Conservation (phyloP, 2,797 vertebrate species). For the Australoheros facetus region DNA sequence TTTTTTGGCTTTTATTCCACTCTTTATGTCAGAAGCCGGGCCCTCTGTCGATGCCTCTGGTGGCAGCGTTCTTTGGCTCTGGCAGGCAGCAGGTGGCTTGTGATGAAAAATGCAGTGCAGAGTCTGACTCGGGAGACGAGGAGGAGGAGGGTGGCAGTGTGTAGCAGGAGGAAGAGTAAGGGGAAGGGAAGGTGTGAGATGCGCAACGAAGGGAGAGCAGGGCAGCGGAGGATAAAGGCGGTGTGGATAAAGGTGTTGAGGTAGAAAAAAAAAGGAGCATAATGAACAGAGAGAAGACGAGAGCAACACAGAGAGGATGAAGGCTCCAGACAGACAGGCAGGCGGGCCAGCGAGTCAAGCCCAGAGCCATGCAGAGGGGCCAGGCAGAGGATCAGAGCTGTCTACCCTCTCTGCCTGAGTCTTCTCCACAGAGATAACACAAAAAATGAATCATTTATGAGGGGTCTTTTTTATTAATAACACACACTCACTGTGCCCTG, state of each 20-base stretch:
- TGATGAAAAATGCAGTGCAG: conserved; percentile 78
- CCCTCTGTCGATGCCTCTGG: conserved; percentile 85
- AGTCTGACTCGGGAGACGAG: conserved; percentile 55
- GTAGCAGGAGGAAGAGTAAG: conserved; percentile 34
- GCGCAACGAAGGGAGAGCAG: conserved; percentile 4
- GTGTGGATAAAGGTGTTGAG: conserved; percentile 5
- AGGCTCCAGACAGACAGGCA: conserved; percentile 51
- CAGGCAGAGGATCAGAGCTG: conserved; percentile 69
- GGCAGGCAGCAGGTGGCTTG: conserved; percentile 77
- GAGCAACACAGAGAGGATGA: conserved; percentile 24
- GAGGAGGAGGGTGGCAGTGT: conserved; percentile 47
- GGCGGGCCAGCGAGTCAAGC: conserved; percentile 46
- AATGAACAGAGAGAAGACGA: conserved; percentile 30
- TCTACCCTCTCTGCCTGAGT: conserved; percentile 56
- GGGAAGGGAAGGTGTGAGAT: conserved; percentile 72
- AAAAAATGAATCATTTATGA: conserved; percentile 73
- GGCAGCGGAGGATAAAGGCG: conserved; percentile 26
- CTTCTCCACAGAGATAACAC: conserved; percentile 63
- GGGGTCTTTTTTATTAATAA: conserved; percentile 66
- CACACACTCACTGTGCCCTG: conserved; percentile 32
- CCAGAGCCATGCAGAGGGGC: conserved; percentile 47
- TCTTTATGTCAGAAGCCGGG: conserved; percentile 75
- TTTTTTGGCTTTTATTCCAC: conserved; percentile 37
- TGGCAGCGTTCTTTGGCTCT: conserved; percentile 76
- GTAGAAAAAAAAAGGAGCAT: conserved; percentile 37